These are phyloP conservation scores for Morus bassanus DNA, from an alignment of 2,797 vertebrate genomes.

Conservation along the genomic window DNA sequence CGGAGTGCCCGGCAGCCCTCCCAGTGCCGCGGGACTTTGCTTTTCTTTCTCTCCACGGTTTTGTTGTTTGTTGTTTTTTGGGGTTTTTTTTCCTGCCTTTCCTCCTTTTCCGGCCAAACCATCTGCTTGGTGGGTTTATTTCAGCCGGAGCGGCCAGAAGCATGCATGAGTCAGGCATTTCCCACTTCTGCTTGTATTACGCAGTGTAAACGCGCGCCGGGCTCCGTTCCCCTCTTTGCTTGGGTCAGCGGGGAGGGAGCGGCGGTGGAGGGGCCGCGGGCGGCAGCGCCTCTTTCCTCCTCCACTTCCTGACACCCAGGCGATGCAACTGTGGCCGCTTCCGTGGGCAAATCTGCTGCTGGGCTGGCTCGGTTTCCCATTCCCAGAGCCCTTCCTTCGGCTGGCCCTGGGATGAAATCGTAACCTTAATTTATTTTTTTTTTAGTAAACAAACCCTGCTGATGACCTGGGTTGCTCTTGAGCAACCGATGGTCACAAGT, in stretches of 20 bases:
- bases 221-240: background rate
- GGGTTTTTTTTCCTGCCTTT: background rate
- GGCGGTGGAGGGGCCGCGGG: background rate
- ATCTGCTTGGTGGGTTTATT: constrained; percentile 49
- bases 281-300: background rate
- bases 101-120: constrained; percentile 47
- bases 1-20: background rate
- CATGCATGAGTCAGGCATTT: constrained; percentile 54
- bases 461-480: constrained; percentile 31
- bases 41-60: background rate
- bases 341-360: background rate
- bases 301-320: constrained; percentile 28
- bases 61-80: background rate
- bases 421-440: background rate
- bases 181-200: constrained; percentile 43
- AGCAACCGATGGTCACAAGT: constrained; percentile 37
- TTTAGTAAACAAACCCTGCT: constrained; percentile 49
- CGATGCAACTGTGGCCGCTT: background rate
- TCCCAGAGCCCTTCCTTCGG: background rate
- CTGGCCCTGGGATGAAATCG: background rate
- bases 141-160: background rate
- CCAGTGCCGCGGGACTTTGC: rapidly evolving
- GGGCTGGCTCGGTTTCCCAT: background rate
- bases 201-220: background rate
- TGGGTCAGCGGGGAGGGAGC: background rate